Base-by-base conservation (phyloP, 2,797 vertebrate species). In the Gymnoscopelus braueri region DNA sequence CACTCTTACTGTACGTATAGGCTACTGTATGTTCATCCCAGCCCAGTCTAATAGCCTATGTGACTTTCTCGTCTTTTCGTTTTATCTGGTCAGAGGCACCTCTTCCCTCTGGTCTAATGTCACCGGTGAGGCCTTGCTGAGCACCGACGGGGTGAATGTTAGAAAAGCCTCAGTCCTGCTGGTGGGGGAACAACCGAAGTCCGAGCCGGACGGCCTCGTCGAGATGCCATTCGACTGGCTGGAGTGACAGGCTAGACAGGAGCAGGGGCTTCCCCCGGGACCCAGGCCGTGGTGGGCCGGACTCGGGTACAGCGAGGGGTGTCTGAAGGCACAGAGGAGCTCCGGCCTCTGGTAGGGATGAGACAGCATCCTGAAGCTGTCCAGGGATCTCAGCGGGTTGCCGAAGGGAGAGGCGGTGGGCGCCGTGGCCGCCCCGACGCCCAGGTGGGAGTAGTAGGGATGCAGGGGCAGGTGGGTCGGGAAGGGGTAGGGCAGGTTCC, bases 81-180 rank as follows among this genome's bases (percentile, higher is more conserved):
- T 92, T 94, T 98, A 99, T 99, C 98, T 99, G 77, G 96, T 99
- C 82, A 99, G 94, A 79, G 97, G 95, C 71, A 99, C 97, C 91
- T 99, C 97, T 91, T 99, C 98, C 83, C 98, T 93, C 94, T 99
- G 98, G 88, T 99, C 97, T 90, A 98, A 86, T 53, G 96, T 93
- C 63, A 97, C 96, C 48, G 97, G 84, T 76, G 96, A 93, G 75
- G 96, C 90, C 94, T 99, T 99, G 93, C 96, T 98, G 85, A 99
- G 93, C 84, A 98, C 96, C 1, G 98, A 96, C 65, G 97, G 97
- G 1, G 97, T 95, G 82, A 99, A 99, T 82, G 97, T 96, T 77
- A 99, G 95, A 87, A 99, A 99, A 32, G 96, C 95, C 84, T 99
- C 98, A 90, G 97, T 96, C 88, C 98, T 95, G 89, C 95, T 97